phyloP scores from a whole-genome alignment of 2,797 vertebrate species.

The Hippoglossus hippoglossus region DNA sequence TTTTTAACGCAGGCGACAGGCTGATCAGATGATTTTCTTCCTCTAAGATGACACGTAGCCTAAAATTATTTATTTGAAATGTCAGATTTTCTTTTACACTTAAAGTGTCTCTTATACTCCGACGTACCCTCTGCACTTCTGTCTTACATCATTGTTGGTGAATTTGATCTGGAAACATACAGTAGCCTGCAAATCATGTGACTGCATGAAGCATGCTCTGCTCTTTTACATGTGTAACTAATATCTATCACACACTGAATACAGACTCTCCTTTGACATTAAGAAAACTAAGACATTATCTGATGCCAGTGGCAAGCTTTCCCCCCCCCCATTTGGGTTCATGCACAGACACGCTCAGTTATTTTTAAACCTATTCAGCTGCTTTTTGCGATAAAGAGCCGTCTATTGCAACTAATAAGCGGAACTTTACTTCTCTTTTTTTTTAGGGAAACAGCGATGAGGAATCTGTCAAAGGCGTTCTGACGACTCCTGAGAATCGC shows the following conservation, averaged over 20 bases:
- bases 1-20: too few species aligned
- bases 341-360: constrained; percentile 7
- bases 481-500: constrained; percentile 92
- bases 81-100: too few species aligned
- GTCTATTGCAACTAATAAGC: constrained; percentile 2
- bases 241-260: not conserved
- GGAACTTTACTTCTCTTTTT: constrained; percentile 1
- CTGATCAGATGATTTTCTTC: too few species aligned
- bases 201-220: constrained; percentile 11
- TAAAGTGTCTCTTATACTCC: too few species aligned
- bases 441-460: constrained; percentile 83
- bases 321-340: not conserved
- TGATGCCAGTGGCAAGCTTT: not conserved
- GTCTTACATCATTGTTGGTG: constrained; percentile 15
- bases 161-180: constrained; percentile 21
- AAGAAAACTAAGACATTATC: constrained; percentile 15
- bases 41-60: too few species aligned
- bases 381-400: constrained; percentile 2
- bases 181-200: constrained; percentile 16
- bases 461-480: constrained; percentile 86
- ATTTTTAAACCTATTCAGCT: constrained; percentile 29
- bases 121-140: constrained; percentile 7
- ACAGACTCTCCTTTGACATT: not conserved
- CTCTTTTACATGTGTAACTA: constrained; percentile 27
- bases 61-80: too few species aligned